Conservation (phyloP, 2,113 vertebrate genomes). For the Manacus vitellinus region DNA sequence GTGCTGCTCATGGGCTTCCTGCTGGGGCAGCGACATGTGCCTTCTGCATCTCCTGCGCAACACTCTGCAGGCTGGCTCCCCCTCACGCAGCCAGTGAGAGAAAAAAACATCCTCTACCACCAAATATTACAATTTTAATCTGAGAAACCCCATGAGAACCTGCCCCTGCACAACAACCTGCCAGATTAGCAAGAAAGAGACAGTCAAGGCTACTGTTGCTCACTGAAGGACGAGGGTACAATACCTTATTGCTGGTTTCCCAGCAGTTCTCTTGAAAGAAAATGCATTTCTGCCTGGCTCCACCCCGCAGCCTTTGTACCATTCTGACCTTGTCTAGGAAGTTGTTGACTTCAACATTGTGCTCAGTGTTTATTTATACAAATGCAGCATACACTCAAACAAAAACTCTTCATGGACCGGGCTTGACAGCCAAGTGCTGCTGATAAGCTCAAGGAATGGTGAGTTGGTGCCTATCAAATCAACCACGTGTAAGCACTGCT, state of each 20-base stretch:
- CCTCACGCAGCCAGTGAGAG: not conserved
- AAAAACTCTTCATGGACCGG: not conserved
- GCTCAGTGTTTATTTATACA: constrained; percentile 69
- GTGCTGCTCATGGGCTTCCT: not conserved
- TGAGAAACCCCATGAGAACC: not conserved
- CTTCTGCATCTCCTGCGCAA: not conserved
- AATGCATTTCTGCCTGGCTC: constrained; percentile 39
- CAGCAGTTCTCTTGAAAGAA: constrained; percentile 73
- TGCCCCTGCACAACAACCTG: not conserved
- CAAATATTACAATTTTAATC: not conserved
- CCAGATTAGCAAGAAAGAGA: not conserved
- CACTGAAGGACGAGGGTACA: constrained; percentile 68
- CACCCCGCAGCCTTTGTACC: constrained; percentile 52
- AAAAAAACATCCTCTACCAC: not conserved
- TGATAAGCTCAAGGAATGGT: constrained; percentile 40
- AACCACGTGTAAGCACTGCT: not conserved
- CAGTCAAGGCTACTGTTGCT: constrained; percentile 48
- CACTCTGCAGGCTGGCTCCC: not conserved
- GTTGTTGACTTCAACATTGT: constrained; percentile 68
- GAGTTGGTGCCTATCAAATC: not conserved
- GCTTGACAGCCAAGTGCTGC: constrained; percentile 51
- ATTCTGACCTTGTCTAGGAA: constrained; percentile 65
- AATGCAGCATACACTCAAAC: constrained; percentile 50
- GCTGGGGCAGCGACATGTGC: not conserved
- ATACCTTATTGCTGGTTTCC: constrained; percentile 68